phyloP scores from a whole-genome alignment of 2,797 vertebrate genomes.

The Eurystomus glaucurus region DNA sequence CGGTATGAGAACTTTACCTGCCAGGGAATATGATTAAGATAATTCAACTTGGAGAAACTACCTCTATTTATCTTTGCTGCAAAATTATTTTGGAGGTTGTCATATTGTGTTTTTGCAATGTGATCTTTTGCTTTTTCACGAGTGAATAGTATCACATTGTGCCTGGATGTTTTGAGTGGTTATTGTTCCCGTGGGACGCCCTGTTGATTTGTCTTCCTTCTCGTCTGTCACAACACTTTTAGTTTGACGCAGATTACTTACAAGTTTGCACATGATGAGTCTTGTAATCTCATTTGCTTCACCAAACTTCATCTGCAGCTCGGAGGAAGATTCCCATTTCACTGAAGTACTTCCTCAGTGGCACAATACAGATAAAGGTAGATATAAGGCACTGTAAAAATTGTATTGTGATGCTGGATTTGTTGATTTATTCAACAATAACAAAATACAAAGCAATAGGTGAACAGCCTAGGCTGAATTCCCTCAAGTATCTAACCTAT shows the following conservation, averaged over 20 bases:
- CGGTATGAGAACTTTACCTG: neutral
- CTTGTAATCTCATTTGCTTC: constrained; percentile 36
- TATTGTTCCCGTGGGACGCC: neutral
- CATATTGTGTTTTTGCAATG: neutral
- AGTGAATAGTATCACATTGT: neutral
- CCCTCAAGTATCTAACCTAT: neutral
- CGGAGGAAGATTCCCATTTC: neutral
- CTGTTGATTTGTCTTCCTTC: constrained; percentile 23
- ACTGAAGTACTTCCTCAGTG: neutral
- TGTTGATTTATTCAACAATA: neutral
- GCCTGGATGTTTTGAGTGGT: neutral
- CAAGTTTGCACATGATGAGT: neutral
- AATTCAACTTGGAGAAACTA: neutral
- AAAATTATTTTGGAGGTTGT: neutral
- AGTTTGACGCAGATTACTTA: neutral
- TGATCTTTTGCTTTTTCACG: neutral
- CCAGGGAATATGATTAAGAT: neutral
- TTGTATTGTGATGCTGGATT: neutral
- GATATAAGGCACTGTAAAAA: neutral
- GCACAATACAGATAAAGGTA: neutral
- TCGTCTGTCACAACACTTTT: neutral
- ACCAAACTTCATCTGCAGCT: neutral
- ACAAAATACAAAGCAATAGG: neutral
- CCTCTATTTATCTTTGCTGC: neutral
- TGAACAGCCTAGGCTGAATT: neutral